A percentile compares a stretch with the other conserved stretches of the same genome.
Evolutionary conservation across 2,888 invertebrate species (phyloP).

Genomic region (Nebria brevicollis): DNA sequence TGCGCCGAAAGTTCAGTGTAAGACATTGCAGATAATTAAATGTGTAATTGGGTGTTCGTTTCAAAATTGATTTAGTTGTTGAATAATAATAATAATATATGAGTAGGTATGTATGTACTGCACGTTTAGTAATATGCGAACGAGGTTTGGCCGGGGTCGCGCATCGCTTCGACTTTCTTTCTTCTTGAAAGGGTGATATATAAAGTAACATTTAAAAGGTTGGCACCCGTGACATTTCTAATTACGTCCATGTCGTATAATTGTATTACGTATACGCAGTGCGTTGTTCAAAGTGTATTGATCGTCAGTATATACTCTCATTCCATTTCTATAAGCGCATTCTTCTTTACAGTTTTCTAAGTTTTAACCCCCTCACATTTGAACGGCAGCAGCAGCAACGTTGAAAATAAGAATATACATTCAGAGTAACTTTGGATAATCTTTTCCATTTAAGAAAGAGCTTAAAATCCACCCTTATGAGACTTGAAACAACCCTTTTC

Average conservation of each 20-base stretch:
- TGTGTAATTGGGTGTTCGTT: no score
- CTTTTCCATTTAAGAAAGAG: conserved; percentile 58
- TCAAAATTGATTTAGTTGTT: no score
- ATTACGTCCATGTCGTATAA: conserved; percentile 60
- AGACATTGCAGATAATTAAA: no score
- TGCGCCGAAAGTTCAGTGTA: no score
- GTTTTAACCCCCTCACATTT: conserved; percentile 53
- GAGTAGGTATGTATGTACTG: no score
- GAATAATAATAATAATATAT: no score
- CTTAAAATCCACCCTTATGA: conserved; percentile 55
- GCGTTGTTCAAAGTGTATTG: conserved; percentile 59
- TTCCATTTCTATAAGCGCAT: neutral
- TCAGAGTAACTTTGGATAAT: conserved; percentile 57
- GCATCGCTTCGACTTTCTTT: conserved; percentile 33
- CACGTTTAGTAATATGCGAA: no score
- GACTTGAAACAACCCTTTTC: conserved; percentile 53
- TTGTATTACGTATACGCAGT: conserved; percentile 56
- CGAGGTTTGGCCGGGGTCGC: neutral
- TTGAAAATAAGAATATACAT: conserved; percentile 58
- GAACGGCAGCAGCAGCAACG: neutral
- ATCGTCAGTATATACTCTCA: conserved; percentile 50
- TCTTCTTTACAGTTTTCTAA: conserved; percentile 49
- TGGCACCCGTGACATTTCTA: conserved; percentile 58
- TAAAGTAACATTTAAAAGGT: conserved; percentile 59
- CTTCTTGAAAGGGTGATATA: conserved; percentile 44